These are phyloP conservation scores for Saimiri boliviensis DNA, from an alignment of 2,113 vertebrate species.

Conservation along the genomic window DNA sequence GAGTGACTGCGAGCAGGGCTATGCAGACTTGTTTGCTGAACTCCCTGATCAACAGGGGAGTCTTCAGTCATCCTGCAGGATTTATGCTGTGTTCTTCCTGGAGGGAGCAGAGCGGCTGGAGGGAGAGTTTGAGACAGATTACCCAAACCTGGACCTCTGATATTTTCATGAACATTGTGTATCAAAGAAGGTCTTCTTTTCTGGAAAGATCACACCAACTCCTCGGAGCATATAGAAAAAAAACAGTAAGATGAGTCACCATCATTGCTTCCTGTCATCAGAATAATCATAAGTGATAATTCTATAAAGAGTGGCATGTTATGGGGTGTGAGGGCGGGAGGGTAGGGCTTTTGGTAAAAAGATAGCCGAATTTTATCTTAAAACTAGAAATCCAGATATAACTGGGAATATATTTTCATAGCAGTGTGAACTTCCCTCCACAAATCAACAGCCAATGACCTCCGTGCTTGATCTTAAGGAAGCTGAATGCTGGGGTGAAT, in stretches of 20 bases:
- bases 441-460: not conserved
- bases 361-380: not conserved
- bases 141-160: not conserved
- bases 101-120: not conserved
- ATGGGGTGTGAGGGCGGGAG: no score
- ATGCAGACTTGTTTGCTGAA: not conserved
- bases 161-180: not conserved
- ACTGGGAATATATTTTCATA: not conserved
- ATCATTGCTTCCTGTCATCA: not conserved
- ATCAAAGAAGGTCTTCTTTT: not conserved
- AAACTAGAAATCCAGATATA: not conserved
- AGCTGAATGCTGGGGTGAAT: not conserved
- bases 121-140: not conserved
- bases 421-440: not conserved
- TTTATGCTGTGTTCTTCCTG: not conserved
- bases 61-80: not conserved
- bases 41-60: not conserved
- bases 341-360: not conserved
- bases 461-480: not conserved
- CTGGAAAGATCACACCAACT: not conserved
- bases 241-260: not conserved
- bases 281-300: not conserved
- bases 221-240: not conserved
- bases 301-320: not conserved
- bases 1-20: fast-evolving